A percentile compares a stretch with the other conserved stretches of the same genome.
These are phyloP conservation scores for Dendroctonus ponderosae DNA, from an alignment of 1,140 invertebrate species.

Conservation along the genomic window DNA sequence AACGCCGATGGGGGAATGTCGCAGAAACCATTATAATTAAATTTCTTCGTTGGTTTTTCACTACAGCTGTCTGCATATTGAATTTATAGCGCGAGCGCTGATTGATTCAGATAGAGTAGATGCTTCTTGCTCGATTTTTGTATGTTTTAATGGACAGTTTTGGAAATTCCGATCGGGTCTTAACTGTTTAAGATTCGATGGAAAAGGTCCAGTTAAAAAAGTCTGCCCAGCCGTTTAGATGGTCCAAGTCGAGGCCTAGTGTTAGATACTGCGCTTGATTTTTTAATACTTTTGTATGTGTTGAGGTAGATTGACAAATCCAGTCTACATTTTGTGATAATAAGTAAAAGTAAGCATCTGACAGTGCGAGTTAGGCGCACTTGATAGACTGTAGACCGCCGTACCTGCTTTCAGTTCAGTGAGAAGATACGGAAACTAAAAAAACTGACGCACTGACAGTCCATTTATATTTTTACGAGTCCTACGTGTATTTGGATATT, in stretches of 20 bases:
- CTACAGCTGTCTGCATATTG: too few relatives aligned
- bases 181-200: too few relatives aligned
- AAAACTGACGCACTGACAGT: slow-evolving; percentile 43
- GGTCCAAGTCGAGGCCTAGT: slow-evolving; percentile 21
- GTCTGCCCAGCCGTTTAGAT: too few relatives aligned
- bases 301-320: slow-evolving; percentile 42
- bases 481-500: slow-evolving; percentile 46
- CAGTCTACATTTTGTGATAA: slow-evolving; percentile 46
- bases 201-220: too few relatives aligned
- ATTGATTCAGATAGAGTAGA: too few relatives aligned
- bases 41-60: too few relatives aligned
- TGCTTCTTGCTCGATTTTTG: too few relatives aligned
- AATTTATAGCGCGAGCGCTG: too few relatives aligned
- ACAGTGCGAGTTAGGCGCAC: slow-evolving; percentile 41
- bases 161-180: too few relatives aligned
- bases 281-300: slow-evolving; percentile 47
- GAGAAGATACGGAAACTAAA: slow-evolving; percentile 34
- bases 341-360: slow-evolving; percentile 41
- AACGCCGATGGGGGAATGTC: not conserved
- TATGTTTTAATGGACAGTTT: too few relatives aligned
- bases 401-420: slow-evolving; percentile 46
- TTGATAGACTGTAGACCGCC: slow-evolving; percentile 44
- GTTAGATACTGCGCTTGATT: slow-evolving; percentile 39
- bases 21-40: too few relatives aligned
- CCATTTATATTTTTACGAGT: slow-evolving; percentile 44